These are phyloP conservation scores for Cavia porcellus DNA, from an alignment of 2,113 vertebrate species.

Conservation along the genomic window DNA sequence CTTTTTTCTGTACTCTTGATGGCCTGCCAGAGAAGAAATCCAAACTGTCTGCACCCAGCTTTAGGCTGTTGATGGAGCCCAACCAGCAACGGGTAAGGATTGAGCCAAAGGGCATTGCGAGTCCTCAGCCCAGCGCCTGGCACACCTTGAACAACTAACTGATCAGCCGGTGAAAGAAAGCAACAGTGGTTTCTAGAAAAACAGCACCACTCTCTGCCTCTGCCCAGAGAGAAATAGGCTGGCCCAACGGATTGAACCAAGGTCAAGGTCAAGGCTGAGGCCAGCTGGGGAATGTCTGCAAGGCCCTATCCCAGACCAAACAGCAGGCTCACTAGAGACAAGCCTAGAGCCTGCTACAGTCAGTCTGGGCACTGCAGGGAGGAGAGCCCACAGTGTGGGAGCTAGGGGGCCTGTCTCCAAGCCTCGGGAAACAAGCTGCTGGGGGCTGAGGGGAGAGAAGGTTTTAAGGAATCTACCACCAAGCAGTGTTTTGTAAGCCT, in stretches of 20 bases:
- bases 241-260: not conserved
- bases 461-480: not conserved
- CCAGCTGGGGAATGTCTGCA: not conserved
- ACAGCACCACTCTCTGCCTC: too few species aligned
- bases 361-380: not conserved
- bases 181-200: not conserved
- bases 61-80: not conserved
- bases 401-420: not conserved
- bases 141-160: not conserved
- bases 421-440: not conserved
- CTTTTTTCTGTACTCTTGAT: not conserved
- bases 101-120: not conserved
- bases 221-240: not conserved
- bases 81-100: not conserved
- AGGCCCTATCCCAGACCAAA: not conserved
- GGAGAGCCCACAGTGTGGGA: not conserved
- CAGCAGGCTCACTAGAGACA: not conserved
- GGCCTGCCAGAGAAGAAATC: not conserved
- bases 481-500: not conserved
- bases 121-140: not conserved
- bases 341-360: not conserved
- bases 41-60: not conserved
- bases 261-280: not conserved
- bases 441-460: not conserved
- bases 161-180: not conserved